phyloP scores from a whole-genome alignment of 2,797 vertebrate species.

The Pachyuromys duprasi region DNA sequence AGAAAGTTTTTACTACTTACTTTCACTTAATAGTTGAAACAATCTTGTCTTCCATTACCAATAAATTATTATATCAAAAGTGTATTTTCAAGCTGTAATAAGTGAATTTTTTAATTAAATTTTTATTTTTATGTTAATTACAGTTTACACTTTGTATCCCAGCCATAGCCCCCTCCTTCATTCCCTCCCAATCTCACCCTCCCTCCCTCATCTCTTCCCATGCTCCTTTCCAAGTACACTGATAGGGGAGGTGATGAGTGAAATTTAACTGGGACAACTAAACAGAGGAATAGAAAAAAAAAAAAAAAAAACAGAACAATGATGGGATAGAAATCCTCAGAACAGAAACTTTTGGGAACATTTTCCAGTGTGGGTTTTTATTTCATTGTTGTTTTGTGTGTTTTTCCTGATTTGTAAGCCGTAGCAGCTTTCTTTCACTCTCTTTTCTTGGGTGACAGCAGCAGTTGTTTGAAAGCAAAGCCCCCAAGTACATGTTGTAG shows the following conservation, averaged over 20 bases:
- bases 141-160: too few species aligned
- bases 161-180: too few species aligned
- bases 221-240: too few species aligned
- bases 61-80: not conserved
- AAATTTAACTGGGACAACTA: not conserved
- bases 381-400: not conserved
- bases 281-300: not conserved
- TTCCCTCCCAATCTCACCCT: too few species aligned
- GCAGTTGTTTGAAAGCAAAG: not conserved
- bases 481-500: not conserved
- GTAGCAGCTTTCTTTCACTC: not conserved
- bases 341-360: not conserved
- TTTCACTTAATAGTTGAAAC: not conserved
- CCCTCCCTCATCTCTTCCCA: too few species aligned
- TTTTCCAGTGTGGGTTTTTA: not conserved
- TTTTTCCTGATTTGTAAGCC: not conserved
- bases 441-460: not conserved
- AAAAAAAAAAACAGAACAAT: not conserved
- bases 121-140: too few species aligned
- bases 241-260: not conserved
- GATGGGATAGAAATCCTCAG: accelerated
- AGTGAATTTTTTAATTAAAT: not conserved
- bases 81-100: not conserved
- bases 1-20: not conserved
- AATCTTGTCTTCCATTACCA: not conserved